Evolutionary conservation across 2,797 vertebrate genomes (phyloP), one percentile per base, ranked within the genome.

Genomic region (Hemibagrus guttatus): DNA sequence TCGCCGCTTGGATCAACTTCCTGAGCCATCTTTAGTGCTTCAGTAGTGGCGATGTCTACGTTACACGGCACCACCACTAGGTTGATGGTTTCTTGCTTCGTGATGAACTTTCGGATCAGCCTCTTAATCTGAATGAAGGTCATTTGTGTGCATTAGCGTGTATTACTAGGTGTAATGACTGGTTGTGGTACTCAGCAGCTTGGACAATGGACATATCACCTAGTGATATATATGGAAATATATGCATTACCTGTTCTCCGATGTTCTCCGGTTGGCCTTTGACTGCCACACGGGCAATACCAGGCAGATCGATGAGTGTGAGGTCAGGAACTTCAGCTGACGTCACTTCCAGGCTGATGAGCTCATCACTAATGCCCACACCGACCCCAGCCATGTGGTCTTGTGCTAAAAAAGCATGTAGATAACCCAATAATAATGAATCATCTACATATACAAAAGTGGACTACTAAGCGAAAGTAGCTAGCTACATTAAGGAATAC

Each of bases 1-100:
- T 97, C 95, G 85, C 97, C 98, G 0, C 85, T 84, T 4, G 95
- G 96, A 86, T 98, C 97, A 91, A 96, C 96, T 49, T 94, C 92
- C 87, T 96, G 95, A 8, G 97, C 97, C 96, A 99, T 98, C 93
- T 95, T 95, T 92, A 98, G 88, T 0, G 97, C 97, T 90, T 98
- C 97, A 0, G 96, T 98, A 86, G 98, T 98, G 39, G 97, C 96
- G 0, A 98, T 97, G 92, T 98, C 98, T 92, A 98, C 95, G 0
- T 97, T 98, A 84, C 95, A 93, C 0, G 97, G 97, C 83, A 98
- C 96, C 78, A 98, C 97, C 35, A 97, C 96, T 91, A 98, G 87
- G 90, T 93, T 97, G 90, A 99, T 95, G 0, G 97, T 98, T 91
- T 98, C 95, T 93, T 97, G 95, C 91, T 89, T 96, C 8, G 12